These are phyloP conservation scores for Penaeus vannamei DNA, from an alignment of 1,140 invertebrate genomes.

Conservation along the genomic window DNA sequence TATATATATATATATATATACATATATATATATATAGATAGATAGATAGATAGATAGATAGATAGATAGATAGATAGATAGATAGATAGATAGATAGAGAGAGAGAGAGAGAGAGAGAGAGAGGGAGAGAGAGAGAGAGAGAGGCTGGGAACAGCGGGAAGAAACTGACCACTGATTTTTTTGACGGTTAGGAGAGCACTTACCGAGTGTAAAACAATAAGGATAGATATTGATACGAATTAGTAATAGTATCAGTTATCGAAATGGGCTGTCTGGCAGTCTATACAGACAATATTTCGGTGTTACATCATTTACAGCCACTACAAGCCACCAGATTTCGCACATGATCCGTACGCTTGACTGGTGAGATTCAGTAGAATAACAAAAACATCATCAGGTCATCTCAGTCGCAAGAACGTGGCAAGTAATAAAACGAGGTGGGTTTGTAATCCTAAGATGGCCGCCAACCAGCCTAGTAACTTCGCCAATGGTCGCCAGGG, in stretches of 20 bases:
- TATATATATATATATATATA: too few species aligned
- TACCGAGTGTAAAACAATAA: too few species aligned
- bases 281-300: too few species aligned
- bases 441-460: conserved; percentile 64
- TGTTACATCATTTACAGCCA: too few species aligned
- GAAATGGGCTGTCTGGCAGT: too few species aligned
- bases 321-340: not conserved
- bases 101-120: conserved; percentile 1
- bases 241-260: too few species aligned
- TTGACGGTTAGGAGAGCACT: not conserved
- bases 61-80: too few species aligned
- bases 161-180: not conserved
- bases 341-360: not conserved
- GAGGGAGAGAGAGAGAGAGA: conserved; percentile 1
- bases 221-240: too few species aligned
- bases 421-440: conserved; percentile 63
- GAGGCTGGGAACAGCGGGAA: not conserved
- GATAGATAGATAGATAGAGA: too few species aligned
- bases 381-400: conserved; percentile 65
- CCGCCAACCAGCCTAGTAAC: conserved; percentile 61
- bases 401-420: conserved; percentile 57
- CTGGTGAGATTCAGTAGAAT: conserved; percentile 43
- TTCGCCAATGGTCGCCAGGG: conserved; percentile 60
- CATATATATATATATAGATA: too few species aligned
- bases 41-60: too few species aligned